A percentile compares a stretch with the other conserved stretches of the same genome.
These are phyloP conservation scores for Apodemus speciosus DNA, from an alignment of 2,113 vertebrate species.

Conservation along the genomic window DNA sequence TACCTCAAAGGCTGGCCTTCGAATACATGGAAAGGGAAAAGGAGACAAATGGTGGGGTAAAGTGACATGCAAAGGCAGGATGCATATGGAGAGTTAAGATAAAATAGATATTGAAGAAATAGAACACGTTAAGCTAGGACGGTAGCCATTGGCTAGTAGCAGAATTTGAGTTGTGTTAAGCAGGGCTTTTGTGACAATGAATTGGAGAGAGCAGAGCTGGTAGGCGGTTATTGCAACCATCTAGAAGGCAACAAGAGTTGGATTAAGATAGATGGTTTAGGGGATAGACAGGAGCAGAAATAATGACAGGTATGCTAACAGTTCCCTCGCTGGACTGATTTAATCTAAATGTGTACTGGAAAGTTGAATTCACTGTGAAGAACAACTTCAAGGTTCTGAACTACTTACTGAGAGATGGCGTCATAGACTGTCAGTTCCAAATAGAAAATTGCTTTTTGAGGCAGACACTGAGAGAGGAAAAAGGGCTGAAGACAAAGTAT, in stretches of 20 bases:
- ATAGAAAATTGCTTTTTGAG: conserved; percentile 26
- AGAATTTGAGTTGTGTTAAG: not conserved
- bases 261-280: not conserved
- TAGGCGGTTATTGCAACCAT: not conserved
- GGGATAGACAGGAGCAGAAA: not conserved
- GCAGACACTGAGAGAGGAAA: conserved; percentile 12
- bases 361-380: conserved; percentile 15
- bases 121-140: not conserved
- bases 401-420: not conserved
- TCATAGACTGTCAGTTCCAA: conserved; percentile 9
- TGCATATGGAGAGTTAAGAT: not conserved
- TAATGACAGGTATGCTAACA: not conserved
- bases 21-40: not conserved
- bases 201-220: not conserved
- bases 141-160: not conserved
- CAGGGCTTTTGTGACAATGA: not conserved
- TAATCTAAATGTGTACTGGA: not conserved
- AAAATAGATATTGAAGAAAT: not conserved
- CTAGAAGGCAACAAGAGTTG: not conserved
- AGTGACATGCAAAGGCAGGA: not conserved
- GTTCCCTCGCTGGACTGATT: not conserved
- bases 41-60: not conserved
- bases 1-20: not conserved
- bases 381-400: conserved; percentile 15
- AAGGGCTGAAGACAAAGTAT: conserved; percentile 54